Conservation (phyloP, 2,888 invertebrate genomes). For the Epicampocera succincta region DNA sequence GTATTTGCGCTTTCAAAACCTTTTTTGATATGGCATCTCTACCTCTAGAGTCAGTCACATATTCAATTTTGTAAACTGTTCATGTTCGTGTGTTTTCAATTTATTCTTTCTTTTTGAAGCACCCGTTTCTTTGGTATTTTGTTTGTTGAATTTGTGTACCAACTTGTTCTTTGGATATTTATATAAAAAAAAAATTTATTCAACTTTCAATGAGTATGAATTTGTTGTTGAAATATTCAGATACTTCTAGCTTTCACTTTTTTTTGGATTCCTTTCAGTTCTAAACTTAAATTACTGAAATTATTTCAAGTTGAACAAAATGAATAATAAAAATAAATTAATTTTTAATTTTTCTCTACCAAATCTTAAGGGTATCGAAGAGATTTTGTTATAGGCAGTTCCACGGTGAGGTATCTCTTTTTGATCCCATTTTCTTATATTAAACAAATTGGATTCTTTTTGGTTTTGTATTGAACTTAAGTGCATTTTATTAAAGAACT, state of each 20-base stretch:
- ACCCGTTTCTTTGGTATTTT: background rate
- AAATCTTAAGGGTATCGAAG: too few relatives aligned
- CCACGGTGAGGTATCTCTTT: too few relatives aligned
- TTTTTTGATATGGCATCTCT: too few relatives aligned
- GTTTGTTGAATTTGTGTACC: slow-evolving; percentile 2
- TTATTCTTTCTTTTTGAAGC: slow-evolving; percentile 8
- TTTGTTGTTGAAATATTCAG: slow-evolving; percentile 1
- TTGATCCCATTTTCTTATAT: too few relatives aligned
- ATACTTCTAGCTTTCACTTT: background rate
- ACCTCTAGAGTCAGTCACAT: too few relatives aligned
- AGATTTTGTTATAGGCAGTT: too few relatives aligned
- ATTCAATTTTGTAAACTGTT: too few relatives aligned
- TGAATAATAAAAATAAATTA: background rate
- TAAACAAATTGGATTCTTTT: too few relatives aligned
- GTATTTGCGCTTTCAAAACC: too few relatives aligned
- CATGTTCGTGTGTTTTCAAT: background rate
- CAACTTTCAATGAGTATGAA: slow-evolving; percentile 10
- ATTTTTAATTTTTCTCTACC: too few relatives aligned
- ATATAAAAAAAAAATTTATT: slow-evolving; percentile 29
- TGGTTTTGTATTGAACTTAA: too few relatives aligned
- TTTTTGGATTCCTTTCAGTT: background rate
- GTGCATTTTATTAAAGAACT: too few relatives aligned
- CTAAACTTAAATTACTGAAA: background rate
- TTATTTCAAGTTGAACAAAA: background rate
- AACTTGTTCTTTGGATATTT: slow-evolving; percentile 12